Conservation (phyloP, 1,140 invertebrate genomes). For the Cyrtorhinus lividipennis region DNA sequence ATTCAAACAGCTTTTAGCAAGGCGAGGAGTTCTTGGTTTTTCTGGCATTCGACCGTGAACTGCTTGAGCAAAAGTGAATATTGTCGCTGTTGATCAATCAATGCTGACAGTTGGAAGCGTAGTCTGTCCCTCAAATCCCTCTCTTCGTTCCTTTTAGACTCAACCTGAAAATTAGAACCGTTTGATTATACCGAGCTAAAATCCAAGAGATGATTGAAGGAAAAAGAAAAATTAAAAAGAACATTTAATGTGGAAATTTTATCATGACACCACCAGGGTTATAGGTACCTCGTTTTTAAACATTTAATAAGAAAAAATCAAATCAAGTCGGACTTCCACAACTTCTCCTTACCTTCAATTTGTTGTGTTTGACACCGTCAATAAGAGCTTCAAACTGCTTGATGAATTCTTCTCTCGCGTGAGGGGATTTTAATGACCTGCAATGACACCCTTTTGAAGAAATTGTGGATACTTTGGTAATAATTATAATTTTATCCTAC, state of each 20-base stretch:
- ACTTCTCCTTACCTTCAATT: slow-evolving; percentile 52
- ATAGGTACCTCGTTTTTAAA: too few species aligned
- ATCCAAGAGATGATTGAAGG: too few species aligned
- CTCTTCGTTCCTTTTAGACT: slow-evolving; percentile 45
- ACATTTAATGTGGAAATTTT: too few species aligned
- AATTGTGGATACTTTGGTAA: too few species aligned
- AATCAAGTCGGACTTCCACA: too few species aligned
- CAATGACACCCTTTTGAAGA: too few species aligned
- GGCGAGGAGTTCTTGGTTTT: slow-evolving; percentile 7
- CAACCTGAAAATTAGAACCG: slow-evolving; percentile 30
- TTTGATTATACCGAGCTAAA: too few species aligned
- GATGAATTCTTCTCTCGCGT: slow-evolving; percentile 68
- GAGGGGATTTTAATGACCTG: slow-evolving; percentile 18
- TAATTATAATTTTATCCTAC: too few species aligned
- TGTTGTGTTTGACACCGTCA: slow-evolving; percentile 65
- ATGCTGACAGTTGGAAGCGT: slow-evolving; percentile 48
- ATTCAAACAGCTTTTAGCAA: slow-evolving; percentile 9
- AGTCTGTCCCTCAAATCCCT: slow-evolving; percentile 54
- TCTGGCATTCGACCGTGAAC: slow-evolving; percentile 15
- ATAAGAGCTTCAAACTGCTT: slow-evolving; percentile 77
- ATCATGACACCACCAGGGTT: too few species aligned
- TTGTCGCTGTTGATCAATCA: slow-evolving; percentile 66
- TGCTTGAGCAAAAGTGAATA: slow-evolving; percentile 75
- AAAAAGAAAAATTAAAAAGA: too few species aligned
- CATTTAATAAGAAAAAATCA: too few species aligned